phyloP scores from a whole-genome alignment of 92 coral and sea anemone species.

The Blastomussa wellsi region DNA sequence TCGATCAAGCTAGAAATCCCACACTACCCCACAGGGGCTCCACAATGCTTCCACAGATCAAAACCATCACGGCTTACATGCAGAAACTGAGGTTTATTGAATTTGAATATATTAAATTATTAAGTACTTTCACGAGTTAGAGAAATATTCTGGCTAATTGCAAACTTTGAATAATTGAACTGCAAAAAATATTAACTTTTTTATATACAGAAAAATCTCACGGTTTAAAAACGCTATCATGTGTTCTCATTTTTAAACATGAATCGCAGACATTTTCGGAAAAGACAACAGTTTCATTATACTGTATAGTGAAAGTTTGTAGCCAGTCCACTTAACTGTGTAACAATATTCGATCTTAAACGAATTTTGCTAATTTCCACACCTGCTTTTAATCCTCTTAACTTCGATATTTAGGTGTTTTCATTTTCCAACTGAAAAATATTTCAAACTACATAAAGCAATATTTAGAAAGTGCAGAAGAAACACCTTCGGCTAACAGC shows the following conservation, averaged over 20 bases:
- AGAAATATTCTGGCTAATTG: constrained; percentile 32
- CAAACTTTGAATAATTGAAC: constrained; percentile 34
- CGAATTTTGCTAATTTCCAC: background rate
- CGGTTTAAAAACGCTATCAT: background rate
- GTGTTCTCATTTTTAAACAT: background rate
- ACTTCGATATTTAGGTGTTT: background rate
- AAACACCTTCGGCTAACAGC: constrained; percentile 7
- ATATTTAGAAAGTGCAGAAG: constrained; percentile 1
- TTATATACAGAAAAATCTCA: background rate
- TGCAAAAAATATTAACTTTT: background rate
- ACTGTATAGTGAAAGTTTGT: background rate
- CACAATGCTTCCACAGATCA: background rate
- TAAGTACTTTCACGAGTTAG: constrained; percentile 32
- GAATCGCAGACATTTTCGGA: background rate
- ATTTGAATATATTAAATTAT: constrained; percentile 44
- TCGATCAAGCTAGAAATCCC: constrained; percentile 1
- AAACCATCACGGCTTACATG: background rate
- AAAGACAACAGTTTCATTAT: background rate
- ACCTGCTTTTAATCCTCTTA: no score
- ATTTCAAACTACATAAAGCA: constrained; percentile 4
- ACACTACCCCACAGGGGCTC: background rate
- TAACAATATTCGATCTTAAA: background rate
- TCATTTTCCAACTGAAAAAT: background rate
- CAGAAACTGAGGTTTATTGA: constrained; percentile 3
- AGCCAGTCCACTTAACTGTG: background rate